Evolutionary conservation across 2,888 invertebrate genomes (phyloP).

Genomic region (Brenthis daphne): DNA sequence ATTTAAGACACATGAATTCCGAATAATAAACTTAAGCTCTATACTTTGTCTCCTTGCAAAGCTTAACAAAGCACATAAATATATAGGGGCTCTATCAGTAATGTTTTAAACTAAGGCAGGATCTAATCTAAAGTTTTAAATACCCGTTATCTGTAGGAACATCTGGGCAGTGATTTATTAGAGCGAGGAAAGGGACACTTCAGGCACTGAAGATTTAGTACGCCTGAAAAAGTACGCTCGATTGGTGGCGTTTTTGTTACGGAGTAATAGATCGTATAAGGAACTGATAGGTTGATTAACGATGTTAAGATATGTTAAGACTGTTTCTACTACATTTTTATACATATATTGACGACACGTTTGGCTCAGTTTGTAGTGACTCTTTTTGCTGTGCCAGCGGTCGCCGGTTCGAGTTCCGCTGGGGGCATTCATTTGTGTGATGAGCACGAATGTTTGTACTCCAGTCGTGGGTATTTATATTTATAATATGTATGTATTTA

Average conservation of each 20-base stretch:
- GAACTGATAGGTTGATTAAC: conserved; percentile 4
- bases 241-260: conserved; percentile 20
- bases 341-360: too few species aligned
- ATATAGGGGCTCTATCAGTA: conserved; percentile 28
- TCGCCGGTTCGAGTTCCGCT: too few species aligned
- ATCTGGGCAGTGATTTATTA: conserved; percentile 50
- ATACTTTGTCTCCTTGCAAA: background rate
- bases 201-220: conserved; percentile 54
- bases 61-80: conserved; percentile 23
- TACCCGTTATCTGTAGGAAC: conserved; percentile 44
- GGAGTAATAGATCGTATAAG: background rate
- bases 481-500: too few species aligned
- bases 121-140: conserved; percentile 46
- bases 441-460: too few species aligned
- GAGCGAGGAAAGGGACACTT: conserved; percentile 46
- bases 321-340: background rate
- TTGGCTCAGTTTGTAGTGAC: too few species aligned
- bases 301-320: background rate
- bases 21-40: background rate
- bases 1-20: background rate
- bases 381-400: too few species aligned
- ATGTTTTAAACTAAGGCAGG: conserved; percentile 33
- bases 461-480: too few species aligned
- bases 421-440: too few species aligned
- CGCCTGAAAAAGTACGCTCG: conserved; percentile 33